Percentiles rank a stretch among this genome's conserved stretches.
These are phyloP conservation scores for Channa argus DNA, from an alignment of 2,113 vertebrate species.

Conservation along the genomic window DNA sequence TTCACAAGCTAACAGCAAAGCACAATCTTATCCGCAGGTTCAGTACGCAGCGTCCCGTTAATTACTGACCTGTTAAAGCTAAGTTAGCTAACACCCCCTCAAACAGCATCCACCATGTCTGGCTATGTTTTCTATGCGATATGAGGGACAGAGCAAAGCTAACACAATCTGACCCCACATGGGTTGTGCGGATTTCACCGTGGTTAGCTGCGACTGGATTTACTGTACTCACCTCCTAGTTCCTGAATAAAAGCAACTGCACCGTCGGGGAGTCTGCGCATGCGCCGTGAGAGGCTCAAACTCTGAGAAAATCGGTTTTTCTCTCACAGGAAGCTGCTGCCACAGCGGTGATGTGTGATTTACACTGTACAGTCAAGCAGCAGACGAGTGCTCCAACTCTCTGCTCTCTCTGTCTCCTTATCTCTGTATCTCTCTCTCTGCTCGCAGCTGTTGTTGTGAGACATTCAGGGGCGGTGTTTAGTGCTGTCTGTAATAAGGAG, in stretches of 20 bases:
- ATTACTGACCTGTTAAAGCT: not conserved
- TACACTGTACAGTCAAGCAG: slow-evolving; percentile 18
- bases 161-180: slow-evolving; percentile 15
- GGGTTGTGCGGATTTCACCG: not conserved
- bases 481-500: slow-evolving; percentile 36
- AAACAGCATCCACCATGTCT: not conserved
- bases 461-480: slow-evolving; percentile 51
- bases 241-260: slow-evolving; percentile 72
- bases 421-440: slow-evolving; percentile 6
- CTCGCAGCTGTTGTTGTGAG: slow-evolving; percentile 67
- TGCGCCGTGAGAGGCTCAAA: slow-evolving; percentile 62
- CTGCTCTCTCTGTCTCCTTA: slow-evolving; percentile 9
- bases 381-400: slow-evolving; percentile 24
- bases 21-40: slow-evolving; percentile 4
- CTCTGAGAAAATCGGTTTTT: slow-evolving; percentile 26
- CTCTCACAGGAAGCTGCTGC: slow-evolving; percentile 21
- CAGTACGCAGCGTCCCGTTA: not conserved
- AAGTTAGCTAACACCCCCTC: slow-evolving; percentile 44
- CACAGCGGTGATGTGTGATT: slow-evolving; percentile 17
- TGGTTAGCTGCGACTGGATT: slow-evolving; percentile 13
- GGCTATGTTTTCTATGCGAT: not conserved
- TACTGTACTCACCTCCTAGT: slow-evolving; percentile 78
- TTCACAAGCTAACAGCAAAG: slow-evolving; percentile 1
- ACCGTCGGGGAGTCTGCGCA: slow-evolving; percentile 73
- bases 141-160: slow-evolving; percentile 1